Conservation (phyloP, 1,140 invertebrate species). For the Cydia pomonella region DNA sequence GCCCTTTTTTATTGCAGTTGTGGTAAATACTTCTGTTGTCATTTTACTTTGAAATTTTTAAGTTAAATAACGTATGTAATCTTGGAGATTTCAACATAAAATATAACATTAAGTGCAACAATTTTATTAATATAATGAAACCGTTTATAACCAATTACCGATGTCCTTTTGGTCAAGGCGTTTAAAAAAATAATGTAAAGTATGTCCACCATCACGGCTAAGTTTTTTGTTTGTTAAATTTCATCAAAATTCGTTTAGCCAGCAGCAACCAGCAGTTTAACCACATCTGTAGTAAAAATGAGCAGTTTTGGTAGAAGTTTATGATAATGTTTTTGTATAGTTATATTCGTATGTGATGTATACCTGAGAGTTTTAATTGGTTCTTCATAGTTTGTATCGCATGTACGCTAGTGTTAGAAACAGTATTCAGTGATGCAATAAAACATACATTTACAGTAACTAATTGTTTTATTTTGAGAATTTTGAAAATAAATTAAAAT, state of each 20-base stretch:
- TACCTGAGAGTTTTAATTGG: slow-evolving; percentile 50
- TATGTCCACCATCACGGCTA: no score
- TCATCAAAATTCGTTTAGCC: no score
- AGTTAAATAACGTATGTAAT: no score
- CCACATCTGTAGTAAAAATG: slow-evolving; percentile 8
- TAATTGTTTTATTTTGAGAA: slow-evolving; percentile 42
- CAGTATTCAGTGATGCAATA: slow-evolving; percentile 79
- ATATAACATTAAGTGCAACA: no score
- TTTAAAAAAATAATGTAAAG: no score
- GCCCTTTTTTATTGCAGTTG: slow-evolving; percentile 5
- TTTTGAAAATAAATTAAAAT: background rate
- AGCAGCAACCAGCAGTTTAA: no score
- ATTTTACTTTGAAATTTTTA: background rate
- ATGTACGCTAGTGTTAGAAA: slow-evolving; percentile 71
- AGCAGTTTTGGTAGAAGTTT: slow-evolving; percentile 42
- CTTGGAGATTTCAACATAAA: no score
- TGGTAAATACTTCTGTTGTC: background rate
- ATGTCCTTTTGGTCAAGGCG: no score
- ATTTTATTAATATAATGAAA: no score
- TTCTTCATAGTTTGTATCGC: slow-evolving; percentile 54
- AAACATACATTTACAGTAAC: slow-evolving; percentile 56
- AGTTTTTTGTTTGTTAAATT: no score
- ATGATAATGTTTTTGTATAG: slow-evolving; percentile 57
- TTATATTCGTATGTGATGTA: slow-evolving; percentile 58
- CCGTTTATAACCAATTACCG: no score